phyloP scores from a whole-genome alignment of 2,888 invertebrate species.

The Neoascia interrupta region DNA sequence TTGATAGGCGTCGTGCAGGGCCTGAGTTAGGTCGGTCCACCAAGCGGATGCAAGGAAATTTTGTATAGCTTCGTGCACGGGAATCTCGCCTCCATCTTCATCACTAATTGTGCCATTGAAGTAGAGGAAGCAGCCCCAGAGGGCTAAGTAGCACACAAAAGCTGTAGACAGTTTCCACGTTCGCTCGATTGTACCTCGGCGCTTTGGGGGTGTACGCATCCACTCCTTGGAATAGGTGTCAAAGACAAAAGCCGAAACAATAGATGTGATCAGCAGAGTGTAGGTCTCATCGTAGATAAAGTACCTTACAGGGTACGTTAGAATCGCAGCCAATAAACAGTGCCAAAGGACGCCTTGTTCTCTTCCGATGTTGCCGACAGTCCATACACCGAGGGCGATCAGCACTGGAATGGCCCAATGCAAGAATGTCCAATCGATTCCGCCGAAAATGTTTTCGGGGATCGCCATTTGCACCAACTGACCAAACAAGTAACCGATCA shows the following conservation, averaged over 20 bases:
- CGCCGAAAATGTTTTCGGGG: slow-evolving; percentile 86
- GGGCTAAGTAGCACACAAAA: slow-evolving; percentile 84
- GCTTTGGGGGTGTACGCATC: slow-evolving; percentile 84
- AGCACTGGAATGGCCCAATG: slow-evolving; percentile 87
- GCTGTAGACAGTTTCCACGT: slow-evolving; percentile 83
- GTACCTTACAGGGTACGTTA: slow-evolving; percentile 85
- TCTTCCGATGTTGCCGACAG: slow-evolving; percentile 93
- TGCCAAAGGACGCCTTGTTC: slow-evolving; percentile 87
- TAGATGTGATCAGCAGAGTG: slow-evolving; percentile 85
- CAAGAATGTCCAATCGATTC: slow-evolving; percentile 86
- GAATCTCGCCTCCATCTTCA: slow-evolving; percentile 91
- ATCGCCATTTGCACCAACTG: slow-evolving; percentile 88
- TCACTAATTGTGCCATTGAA: slow-evolving; percentile 93
- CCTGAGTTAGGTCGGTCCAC: slow-evolving; percentile 91
- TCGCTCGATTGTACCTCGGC: slow-evolving; percentile 80
- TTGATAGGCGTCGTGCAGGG: slow-evolving; percentile 86
- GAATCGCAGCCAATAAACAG: slow-evolving; percentile 85
- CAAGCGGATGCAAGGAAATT: slow-evolving; percentile 94
- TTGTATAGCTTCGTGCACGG: slow-evolving; percentile 91
- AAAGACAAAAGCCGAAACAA: slow-evolving; percentile 85
- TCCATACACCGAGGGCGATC: slow-evolving; percentile 90
- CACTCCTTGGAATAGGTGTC: slow-evolving; percentile 89
- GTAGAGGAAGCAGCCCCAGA: slow-evolving; percentile 90
- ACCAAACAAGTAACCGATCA: slow-evolving; percentile 90
- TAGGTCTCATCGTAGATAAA: slow-evolving; percentile 87